These are phyloP conservation scores for Drosophila orosa DNA, from an alignment of 1,140 invertebrate species.

Conservation along the genomic window DNA sequence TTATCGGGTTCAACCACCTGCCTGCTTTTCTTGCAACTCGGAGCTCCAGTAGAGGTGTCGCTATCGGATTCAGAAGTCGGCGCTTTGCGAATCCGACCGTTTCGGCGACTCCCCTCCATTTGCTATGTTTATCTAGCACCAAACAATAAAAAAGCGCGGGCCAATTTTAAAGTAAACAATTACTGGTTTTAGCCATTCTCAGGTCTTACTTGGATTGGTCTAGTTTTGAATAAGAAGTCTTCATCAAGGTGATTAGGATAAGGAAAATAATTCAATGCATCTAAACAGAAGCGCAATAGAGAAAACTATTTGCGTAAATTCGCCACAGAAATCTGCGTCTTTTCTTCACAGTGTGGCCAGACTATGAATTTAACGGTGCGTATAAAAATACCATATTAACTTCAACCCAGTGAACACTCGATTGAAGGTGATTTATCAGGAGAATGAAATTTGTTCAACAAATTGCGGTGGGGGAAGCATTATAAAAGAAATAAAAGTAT, in stretches of 20 bases:
- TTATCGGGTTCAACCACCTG: not conserved
- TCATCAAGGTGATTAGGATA: too few relatives aligned
- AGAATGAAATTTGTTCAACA: not conserved
- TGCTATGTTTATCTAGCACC: not conserved
- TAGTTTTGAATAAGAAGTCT: too few relatives aligned
- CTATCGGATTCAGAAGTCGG: constrained; percentile 18
- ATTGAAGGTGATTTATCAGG: not conserved
- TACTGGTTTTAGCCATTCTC: too few relatives aligned
- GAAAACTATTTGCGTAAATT: not conserved
- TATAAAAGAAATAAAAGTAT: not conserved
- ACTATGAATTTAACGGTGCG: rapidly evolving
- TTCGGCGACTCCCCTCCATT: constrained; percentile 27
- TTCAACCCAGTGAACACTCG: not conserved
- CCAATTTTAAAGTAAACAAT: not conserved
- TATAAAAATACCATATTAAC: not conserved
- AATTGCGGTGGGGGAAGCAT: not conserved
- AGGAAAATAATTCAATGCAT: not conserved
- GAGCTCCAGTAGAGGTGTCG: constrained; percentile 5
- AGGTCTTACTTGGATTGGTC: not conserved
- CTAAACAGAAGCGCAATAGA: not conserved
- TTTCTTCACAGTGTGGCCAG: constrained; percentile 7
- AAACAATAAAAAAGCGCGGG: constrained; percentile 26
- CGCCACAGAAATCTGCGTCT: not conserved
- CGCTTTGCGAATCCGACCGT: constrained; percentile 6
- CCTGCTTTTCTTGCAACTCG: constrained; percentile 14